These are phyloP conservation scores for Theretra japonica DNA, from an alignment of 2,888 invertebrate species.

Conservation along the genomic window DNA sequence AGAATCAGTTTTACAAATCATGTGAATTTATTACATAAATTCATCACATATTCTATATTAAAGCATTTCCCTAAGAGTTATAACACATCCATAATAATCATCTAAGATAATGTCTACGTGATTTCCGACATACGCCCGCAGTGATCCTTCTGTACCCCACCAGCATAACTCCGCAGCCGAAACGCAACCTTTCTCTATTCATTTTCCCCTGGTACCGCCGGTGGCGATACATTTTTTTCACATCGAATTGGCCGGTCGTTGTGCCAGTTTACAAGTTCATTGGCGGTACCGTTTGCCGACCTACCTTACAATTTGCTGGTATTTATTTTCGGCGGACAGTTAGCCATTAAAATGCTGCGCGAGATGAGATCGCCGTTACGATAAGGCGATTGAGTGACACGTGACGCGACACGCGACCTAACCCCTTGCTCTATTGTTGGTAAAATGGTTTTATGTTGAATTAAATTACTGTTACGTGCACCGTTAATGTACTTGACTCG, in stretches of 20 bases:
- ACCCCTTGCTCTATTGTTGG: constrained; percentile 25
- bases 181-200: constrained; percentile 73
- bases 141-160: constrained; percentile 14
- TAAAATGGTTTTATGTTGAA: background rate
- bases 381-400: constrained; percentile 62
- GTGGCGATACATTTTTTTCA: constrained; percentile 68
- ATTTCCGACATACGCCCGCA: background rate
- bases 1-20: background rate
- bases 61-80: no score
- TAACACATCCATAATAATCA: no score
- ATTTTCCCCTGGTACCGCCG: constrained; percentile 74
- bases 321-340: constrained; percentile 77
- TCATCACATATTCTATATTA: no score
- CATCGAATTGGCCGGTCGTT: constrained; percentile 69
- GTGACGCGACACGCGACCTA: constrained; percentile 34
- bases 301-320: constrained; percentile 79
- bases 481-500: constrained; percentile 12
- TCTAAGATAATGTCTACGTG: background rate
- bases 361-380: constrained; percentile 65
- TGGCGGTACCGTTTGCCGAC: constrained; percentile 80
- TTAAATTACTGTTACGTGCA: background rate
- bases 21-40: background rate
- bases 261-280: constrained; percentile 73
- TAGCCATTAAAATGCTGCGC: constrained; percentile 78
- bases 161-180: constrained; percentile 39